Percentiles rank a stretch among this genome's conserved stretches.
These are phyloP conservation scores for Drosophila cardini DNA, from an alignment of 1,140 invertebrate species.

Conservation along the genomic window DNA sequence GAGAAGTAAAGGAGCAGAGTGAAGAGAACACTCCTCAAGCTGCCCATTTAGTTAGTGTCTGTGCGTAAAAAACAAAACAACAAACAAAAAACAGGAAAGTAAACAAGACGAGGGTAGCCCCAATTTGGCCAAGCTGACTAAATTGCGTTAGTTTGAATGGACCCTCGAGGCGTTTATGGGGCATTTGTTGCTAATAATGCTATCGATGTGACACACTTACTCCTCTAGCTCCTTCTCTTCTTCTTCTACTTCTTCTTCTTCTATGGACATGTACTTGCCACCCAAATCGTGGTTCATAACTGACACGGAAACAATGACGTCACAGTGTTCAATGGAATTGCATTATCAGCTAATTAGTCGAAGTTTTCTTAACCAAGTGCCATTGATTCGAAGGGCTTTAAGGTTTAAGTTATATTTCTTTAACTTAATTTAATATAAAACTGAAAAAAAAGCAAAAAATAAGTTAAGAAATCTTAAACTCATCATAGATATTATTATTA, in stretches of 20 bases:
- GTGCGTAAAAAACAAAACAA: neutral
- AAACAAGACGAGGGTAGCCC: slow-evolving; percentile 61
- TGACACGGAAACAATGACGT: neutral
- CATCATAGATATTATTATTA: too few relatives aligned
- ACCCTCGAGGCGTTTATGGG: slow-evolving; percentile 49
- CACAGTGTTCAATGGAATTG: neutral
- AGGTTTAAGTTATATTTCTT: too few relatives aligned
- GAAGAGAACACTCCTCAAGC: slow-evolving; percentile 27
- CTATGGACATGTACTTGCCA: slow-evolving; percentile 6
- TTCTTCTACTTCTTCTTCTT: too few relatives aligned
- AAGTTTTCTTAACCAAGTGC: neutral
- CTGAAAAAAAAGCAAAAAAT: too few relatives aligned
- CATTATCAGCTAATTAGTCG: slow-evolving; percentile 5
- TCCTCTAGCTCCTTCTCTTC: neutral
- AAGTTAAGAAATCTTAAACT: too few relatives aligned
- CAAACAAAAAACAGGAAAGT: slow-evolving; percentile 23
- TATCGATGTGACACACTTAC: slow-evolving; percentile 68
- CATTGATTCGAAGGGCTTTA: neutral
- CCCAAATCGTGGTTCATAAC: slow-evolving; percentile 48
- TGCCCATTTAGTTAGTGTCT: slow-evolving; percentile 53
- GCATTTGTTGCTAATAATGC: slow-evolving; percentile 80
- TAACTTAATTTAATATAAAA: too few relatives aligned
- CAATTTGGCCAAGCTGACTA: slow-evolving; percentile 71
- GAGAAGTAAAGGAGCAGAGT: neutral
- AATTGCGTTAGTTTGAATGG: slow-evolving; percentile 54